A percentile compares a stretch with the other conserved stretches of the same genome.
Conservation (phyloP, 2,888 invertebrate genomes). For the Stictocephala bisonia region DNA sequence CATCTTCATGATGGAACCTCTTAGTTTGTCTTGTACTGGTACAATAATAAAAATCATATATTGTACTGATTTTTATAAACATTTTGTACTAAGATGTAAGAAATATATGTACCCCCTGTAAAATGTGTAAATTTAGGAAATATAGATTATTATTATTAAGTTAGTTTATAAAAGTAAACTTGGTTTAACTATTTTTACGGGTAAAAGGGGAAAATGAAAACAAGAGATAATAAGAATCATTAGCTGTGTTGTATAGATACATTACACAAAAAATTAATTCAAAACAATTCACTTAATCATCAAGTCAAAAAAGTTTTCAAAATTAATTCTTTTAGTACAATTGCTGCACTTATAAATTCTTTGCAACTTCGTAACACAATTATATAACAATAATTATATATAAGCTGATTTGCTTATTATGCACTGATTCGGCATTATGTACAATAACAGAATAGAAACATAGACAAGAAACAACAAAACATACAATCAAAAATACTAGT, state of each 20-base stretch:
- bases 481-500: slow-evolving; percentile 9
- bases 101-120: too few species aligned
- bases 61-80: too few species aligned
- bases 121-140: too few species aligned
- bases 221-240: slow-evolving; percentile 29
- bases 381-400: slow-evolving; percentile 52
- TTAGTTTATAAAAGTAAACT: too few species aligned
- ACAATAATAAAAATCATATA: too few species aligned
- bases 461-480: slow-evolving; percentile 31
- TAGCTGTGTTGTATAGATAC: slow-evolving; percentile 43
- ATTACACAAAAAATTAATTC: slow-evolving; percentile 39
- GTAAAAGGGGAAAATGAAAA: not conserved
- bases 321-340: slow-evolving; percentile 41
- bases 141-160: too few species aligned
- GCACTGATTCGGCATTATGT: slow-evolving; percentile 27
- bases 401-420: slow-evolving; percentile 14
- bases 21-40: too few species aligned
- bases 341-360: slow-evolving; percentile 39
- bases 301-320: slow-evolving; percentile 33
- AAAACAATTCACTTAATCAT: slow-evolving; percentile 38
- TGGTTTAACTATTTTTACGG: too few species aligned
- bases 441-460: slow-evolving; percentile 37
- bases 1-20: too few species aligned
- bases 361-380: slow-evolving; percentile 52
- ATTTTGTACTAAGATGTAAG: too few species aligned